Conservation (phyloP, 2,888 invertebrate species). For the Argyresthia albistria region DNA sequence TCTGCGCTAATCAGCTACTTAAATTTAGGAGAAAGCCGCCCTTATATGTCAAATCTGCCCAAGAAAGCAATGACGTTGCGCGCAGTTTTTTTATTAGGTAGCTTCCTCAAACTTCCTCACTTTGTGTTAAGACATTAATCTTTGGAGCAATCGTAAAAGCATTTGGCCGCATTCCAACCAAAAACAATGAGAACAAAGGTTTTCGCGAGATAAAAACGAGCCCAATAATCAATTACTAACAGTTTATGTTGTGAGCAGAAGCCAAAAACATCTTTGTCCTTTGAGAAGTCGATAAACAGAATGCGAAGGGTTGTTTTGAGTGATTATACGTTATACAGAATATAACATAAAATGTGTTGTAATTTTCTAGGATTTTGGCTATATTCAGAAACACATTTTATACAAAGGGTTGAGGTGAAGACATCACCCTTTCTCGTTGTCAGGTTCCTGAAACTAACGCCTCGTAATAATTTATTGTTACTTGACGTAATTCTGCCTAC, state of each 20-base stretch:
- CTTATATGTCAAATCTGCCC: too few species aligned
- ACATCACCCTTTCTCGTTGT: too few species aligned
- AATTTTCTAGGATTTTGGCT: not conserved
- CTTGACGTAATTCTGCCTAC: too few species aligned
- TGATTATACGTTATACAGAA: not conserved
- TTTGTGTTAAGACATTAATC: slow-evolving; percentile 43
- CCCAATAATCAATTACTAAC: not conserved
- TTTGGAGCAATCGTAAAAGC: slow-evolving; percentile 37
- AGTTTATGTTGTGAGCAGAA: not conserved
- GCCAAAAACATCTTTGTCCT: not conserved
- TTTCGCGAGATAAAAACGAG: slow-evolving; percentile 25
- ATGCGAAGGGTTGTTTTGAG: not conserved
- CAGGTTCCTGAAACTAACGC: too few species aligned
- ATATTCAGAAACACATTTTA: too few species aligned
- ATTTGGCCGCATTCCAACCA: slow-evolving; percentile 48
- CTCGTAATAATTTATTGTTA: too few species aligned
- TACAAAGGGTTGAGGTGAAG: too few species aligned
- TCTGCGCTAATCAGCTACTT: too few species aligned
- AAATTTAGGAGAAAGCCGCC: too few species aligned
- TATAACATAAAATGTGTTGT: not conserved
- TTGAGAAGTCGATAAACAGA: too few species aligned
- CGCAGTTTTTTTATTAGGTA: not conserved
- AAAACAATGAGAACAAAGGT: slow-evolving; percentile 40
- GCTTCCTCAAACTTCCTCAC: slow-evolving; percentile 10
- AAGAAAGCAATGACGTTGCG: not conserved